phyloP scores from a whole-genome alignment of 2,888 invertebrate species.

The Adelphocoris suturalis region DNA sequence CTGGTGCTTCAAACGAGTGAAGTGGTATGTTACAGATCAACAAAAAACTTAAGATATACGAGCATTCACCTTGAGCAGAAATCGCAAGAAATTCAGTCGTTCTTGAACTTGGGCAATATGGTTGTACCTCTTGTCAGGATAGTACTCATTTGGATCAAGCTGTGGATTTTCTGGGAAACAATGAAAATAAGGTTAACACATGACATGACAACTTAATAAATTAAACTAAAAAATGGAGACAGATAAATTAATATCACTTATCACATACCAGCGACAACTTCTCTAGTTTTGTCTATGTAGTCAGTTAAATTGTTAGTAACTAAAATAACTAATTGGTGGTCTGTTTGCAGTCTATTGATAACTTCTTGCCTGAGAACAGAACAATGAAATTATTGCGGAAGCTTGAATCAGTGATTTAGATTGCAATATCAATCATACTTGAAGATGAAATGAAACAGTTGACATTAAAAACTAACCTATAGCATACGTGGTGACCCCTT shows the following conservation, averaged over 20 bases:
- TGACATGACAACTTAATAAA: slow-evolving; percentile 6
- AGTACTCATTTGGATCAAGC: slow-evolving; percentile 88
- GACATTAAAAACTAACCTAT: slow-evolving; percentile 79
- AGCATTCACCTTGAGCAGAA: slow-evolving; percentile 85
- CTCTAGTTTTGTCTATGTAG: slow-evolving; percentile 93
- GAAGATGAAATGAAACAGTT: background rate
- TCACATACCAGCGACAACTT: slow-evolving; percentile 80
- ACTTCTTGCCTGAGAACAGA: slow-evolving; percentile 83
- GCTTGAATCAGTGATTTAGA: background rate
- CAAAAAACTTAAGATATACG: no score
- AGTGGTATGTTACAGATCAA: no score
- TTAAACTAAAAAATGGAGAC: background rate
- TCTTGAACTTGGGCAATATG: slow-evolving; percentile 96
- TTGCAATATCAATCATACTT: background rate
- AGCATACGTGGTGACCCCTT: slow-evolving; percentile 82
- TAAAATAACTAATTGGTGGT: slow-evolving; percentile 94
- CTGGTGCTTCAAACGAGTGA: no score
- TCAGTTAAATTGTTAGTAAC: slow-evolving; percentile 94
- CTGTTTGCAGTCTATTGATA: slow-evolving; percentile 93
- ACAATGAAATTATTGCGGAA: background rate
- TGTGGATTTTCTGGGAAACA: slow-evolving; percentile 84
- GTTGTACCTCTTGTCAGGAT: slow-evolving; percentile 93
- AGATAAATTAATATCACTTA: background rate
- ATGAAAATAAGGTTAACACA: slow-evolving; percentile 72
- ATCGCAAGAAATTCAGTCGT: slow-evolving; percentile 94